Conservation (phyloP, 2,888 invertebrate genomes). For the Chironomus tentans region DNA sequence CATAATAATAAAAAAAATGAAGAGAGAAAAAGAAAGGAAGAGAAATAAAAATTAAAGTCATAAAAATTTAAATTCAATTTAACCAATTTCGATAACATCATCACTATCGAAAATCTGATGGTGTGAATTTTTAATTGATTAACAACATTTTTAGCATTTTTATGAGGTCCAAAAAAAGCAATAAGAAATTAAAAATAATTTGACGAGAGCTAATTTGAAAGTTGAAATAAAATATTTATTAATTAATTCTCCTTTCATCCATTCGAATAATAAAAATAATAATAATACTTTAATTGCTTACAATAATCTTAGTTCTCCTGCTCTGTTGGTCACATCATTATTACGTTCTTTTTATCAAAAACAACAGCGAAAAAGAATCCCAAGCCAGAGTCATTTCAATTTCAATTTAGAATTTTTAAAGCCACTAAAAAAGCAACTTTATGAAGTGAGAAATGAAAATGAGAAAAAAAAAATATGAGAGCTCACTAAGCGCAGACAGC, state of each 20-base stretch:
- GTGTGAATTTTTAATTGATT: constrained; percentile 5
- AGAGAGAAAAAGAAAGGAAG: no score
- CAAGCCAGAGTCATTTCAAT: not conserved
- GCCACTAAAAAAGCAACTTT: not conserved
- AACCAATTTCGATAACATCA: no score
- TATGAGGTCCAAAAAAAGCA: not conserved
- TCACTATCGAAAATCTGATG: not conserved
- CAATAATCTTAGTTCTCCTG: not conserved
- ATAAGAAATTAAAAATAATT: not conserved
- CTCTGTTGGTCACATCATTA: not conserved
- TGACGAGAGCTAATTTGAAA: constrained; percentile 4
- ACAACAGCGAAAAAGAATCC: no score
- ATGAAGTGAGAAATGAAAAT: not conserved
- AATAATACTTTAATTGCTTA: not conserved
- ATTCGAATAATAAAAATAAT: no score
- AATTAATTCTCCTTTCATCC: not conserved
- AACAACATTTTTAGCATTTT: not conserved
- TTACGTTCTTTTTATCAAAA: no score
- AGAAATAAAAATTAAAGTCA: no score
- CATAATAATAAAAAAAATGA: no score
- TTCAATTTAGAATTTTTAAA: not conserved
- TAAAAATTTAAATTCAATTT: no score
- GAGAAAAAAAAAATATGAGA: not conserved
- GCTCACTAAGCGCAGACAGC: not conserved
- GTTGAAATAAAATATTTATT: not conserved